These are phyloP conservation scores for Sylvilagus bachmani DNA, from an alignment of 2,113 vertebrate species.

Conservation along the genomic window DNA sequence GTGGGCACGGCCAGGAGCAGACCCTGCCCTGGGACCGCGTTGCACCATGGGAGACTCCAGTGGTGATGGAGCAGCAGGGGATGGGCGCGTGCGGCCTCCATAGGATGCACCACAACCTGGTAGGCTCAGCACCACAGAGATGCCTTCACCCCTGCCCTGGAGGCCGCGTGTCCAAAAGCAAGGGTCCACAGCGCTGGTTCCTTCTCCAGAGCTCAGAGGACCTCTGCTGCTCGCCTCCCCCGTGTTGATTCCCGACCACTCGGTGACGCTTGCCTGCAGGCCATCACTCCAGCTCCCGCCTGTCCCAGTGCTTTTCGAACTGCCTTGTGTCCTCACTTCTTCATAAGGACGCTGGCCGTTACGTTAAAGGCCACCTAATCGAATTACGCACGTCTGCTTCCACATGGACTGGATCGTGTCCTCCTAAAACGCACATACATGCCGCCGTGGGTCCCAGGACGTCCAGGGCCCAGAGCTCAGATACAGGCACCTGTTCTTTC, in stretches of 20 bases:
- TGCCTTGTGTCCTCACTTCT: neutral
- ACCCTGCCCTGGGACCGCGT: too few species aligned
- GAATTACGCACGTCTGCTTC: neutral
- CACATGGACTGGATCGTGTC: neutral
- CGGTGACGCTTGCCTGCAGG: neutral
- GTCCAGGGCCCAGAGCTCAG: neutral
- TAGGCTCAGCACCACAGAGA: neutral
- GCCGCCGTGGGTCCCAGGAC: too few species aligned
- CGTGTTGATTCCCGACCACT: too few species aligned
- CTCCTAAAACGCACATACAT: neutral
- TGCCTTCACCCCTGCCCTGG: accelerated
- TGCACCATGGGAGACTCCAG: too few species aligned
- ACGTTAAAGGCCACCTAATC: neutral
- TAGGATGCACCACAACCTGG: neutral
- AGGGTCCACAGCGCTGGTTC: accelerated
- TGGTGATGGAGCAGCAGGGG: accelerated
- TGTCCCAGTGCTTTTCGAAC: neutral
- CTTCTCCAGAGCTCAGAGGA: too few species aligned
- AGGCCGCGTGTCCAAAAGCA: neutral
- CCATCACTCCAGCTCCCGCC: neutral
- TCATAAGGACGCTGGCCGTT: neutral
- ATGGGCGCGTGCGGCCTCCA: too few species aligned
- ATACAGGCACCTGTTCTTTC: neutral
- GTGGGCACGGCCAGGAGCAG: too few species aligned
- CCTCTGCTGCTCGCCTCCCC: neutral